Evolutionary conservation across 2,888 invertebrate species (phyloP), one percentile per base, ranked within the genome.

Genomic region (Agrypnus murinus): DNA sequence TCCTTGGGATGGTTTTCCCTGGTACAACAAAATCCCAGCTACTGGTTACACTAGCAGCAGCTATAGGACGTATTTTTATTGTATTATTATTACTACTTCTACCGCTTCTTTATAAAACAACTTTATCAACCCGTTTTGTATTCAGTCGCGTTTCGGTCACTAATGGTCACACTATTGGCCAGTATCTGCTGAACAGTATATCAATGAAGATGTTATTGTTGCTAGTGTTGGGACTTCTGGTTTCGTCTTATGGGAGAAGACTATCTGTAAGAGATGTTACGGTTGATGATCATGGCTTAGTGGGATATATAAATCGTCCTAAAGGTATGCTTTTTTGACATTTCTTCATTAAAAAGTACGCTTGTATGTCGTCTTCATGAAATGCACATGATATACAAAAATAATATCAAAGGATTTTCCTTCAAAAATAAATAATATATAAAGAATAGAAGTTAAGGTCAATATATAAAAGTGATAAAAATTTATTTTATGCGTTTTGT

Each of bases 1-100:
- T 63, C 15, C 36, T 8, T 31, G 63, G 63, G 34, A n/a, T n/a
- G n/a, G n/a, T n/a, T 63, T 63, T 63, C 32, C 63, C 63, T 63
- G 45, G 9, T 15, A 9, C 2, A 36, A 25, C 36, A 50, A 63
- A 63, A 25, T 63, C 63, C 63, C 63, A 34, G 38, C 63, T 46
- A 32, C 60, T 46, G 40, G 45, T 58, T n/a, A n/a, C n/a, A n/a
- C n/a, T n/a, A n/a, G n/a, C n/a, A n/a, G n/a, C 63, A 34, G 38
- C 63, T 46, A 32, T 46, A 34, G 40, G 45, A 40, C 19, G 8
- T 48, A 48, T 48, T 19, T 48, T 25, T 25, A 25, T 25, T 25
- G 2, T 5, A 25, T 25, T 25, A 25, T 25, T 25, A 25, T 25
- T 25, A 25, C 5, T 25, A 25, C 5, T 45, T 4, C 19, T 46